Evolutionary conservation across 2,888 invertebrate genomes (phyloP).

Genomic region (Euspilapteryx auroguttella): DNA sequence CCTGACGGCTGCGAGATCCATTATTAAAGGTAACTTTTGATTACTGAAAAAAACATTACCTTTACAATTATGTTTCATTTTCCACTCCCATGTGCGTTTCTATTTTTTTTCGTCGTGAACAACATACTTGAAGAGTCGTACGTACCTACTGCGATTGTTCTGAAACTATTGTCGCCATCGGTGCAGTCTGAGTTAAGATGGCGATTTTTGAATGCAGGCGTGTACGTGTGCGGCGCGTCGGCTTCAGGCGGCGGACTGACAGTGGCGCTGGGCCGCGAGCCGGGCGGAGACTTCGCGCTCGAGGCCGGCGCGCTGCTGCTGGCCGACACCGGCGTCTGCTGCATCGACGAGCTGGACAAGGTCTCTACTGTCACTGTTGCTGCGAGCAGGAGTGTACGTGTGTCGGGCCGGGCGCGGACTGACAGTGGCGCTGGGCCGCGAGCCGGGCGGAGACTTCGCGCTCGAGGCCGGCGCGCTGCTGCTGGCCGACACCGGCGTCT

Average conservation of each 20-base stretch:
- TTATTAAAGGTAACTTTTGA: no score
- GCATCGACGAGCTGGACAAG: conserved; percentile 96
- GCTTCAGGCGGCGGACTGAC: conserved; percentile 80
- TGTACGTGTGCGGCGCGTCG: conserved; percentile 89
- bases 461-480: conserved; percentile 89
- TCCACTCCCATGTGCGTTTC: no score
- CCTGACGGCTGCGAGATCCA: no score
- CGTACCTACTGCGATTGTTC: no score
- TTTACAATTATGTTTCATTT: no score
- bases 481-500: conserved; percentile 84
- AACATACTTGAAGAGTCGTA: no score
- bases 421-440: conserved; percentile 76
- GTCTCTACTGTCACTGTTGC: conserved; percentile 27
- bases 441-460: conserved; percentile 75
- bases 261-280: conserved; percentile 75
- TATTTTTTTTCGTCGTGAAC: no score
- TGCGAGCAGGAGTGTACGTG: conserved; percentile 72
- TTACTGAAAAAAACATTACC: no score
- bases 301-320: conserved; percentile 88
- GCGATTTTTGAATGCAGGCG: conserved; percentile 49
- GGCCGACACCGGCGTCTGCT: conserved; percentile 87
- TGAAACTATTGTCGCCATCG: no score
- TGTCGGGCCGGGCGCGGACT: conserved; percentile 85
- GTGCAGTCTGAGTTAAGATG: no score
- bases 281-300: conserved; percentile 75